Evolutionary conservation across 2,888 invertebrate genomes (phyloP).

Genomic region (Macroteleia sp.): DNA sequence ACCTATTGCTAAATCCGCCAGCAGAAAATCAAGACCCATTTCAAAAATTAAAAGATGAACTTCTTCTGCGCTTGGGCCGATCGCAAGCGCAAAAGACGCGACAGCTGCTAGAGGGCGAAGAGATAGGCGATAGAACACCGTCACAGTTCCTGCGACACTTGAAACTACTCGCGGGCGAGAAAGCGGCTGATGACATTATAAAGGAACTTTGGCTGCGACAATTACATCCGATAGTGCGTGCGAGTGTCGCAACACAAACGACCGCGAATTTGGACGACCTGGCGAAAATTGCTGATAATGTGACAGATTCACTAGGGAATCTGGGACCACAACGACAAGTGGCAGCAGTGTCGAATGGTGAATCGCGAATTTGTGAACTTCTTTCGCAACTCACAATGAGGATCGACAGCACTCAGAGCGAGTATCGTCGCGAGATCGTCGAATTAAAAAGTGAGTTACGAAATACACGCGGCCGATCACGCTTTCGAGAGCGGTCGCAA

Average conservation of each 20-base stretch:
- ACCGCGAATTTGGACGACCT: background rate
- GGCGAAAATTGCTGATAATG: background rate
- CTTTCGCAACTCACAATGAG: too few species aligned
- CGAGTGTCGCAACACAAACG: background rate
- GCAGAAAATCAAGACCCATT: constrained; percentile 1
- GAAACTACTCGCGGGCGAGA: constrained; percentile 2
- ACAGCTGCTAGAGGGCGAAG: constrained; percentile 24
- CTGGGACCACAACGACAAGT: background rate
- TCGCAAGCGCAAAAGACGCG: constrained; percentile 9
- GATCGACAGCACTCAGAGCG: too few species aligned
- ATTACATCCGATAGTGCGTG: constrained; percentile 8
- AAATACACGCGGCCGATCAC: too few species aligned
- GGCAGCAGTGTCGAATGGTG: too few species aligned
- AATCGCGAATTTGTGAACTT: too few species aligned
- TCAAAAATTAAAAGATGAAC: background rate
- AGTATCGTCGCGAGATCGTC: too few species aligned
- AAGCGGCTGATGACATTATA: background rate
- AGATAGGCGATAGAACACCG: constrained; percentile 27
- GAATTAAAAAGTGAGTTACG: background rate
- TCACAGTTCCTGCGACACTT: constrained; percentile 28
- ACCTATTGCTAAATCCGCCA: constrained; percentile 8
- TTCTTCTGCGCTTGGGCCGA: background rate
- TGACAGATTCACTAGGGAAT: background rate
- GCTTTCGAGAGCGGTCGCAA: too few species aligned
- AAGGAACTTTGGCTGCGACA: background rate